Conservation (phyloP, 2,888 invertebrate species). For the Archips crataeganus region DNA sequence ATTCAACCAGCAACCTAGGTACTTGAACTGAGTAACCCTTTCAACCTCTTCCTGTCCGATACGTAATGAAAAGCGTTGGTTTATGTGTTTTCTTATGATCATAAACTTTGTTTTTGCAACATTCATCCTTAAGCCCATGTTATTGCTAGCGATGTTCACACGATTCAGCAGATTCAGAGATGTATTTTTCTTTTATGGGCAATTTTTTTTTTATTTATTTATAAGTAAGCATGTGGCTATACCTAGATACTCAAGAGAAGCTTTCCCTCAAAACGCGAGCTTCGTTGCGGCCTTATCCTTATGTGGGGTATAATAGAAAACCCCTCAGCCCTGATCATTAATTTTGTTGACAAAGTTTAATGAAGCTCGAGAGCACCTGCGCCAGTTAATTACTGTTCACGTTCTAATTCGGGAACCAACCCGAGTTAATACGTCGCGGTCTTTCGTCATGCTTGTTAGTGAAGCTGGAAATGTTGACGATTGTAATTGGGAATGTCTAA, state of each 20-base stretch:
- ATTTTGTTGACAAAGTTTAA: slow-evolving; percentile 41
- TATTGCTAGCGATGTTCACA: no score
- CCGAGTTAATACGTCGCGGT: slow-evolving; percentile 19
- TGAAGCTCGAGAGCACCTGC: slow-evolving; percentile 38
- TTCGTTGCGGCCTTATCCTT: neutral
- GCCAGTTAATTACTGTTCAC: slow-evolving; percentile 33
- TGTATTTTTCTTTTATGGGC: no score
- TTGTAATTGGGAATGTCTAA: neutral
- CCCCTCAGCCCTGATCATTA: slow-evolving; percentile 33
- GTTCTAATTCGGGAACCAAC: slow-evolving; percentile 28
- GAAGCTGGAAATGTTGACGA: neutral
- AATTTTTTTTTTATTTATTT: no score
- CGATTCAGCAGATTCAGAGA: no score
- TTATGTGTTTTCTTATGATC: no score
- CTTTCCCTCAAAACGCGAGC: neutral
- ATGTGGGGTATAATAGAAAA: slow-evolving; percentile 17
- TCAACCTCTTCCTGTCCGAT: no score
- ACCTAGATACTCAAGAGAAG: neutral
- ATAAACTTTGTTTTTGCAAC: no score
- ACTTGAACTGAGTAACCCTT: no score
- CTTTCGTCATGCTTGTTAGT: slow-evolving; percentile 6
- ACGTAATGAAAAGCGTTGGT: no score
- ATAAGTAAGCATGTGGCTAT: no score
- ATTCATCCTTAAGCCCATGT: no score
- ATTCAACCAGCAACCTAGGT: no score